These are phyloP conservation scores for Sipha flava DNA, from an alignment of 1,140 invertebrate species.

Conservation along the genomic window DNA sequence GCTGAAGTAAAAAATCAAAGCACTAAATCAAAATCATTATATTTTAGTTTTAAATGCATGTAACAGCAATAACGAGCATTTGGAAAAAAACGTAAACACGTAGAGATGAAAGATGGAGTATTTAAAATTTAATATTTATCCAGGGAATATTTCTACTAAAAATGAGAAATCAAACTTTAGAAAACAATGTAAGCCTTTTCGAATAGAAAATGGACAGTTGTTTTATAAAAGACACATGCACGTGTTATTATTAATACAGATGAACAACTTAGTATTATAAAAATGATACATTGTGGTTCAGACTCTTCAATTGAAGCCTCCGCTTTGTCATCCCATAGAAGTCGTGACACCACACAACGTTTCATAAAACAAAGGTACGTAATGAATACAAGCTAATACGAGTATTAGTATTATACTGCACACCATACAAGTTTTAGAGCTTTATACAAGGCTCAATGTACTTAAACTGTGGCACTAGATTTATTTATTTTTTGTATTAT, in stretches of 20 bases:
- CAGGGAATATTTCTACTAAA: background rate
- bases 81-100: too few relatives aligned
- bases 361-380: background rate
- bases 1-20: too few relatives aligned
- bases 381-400: background rate
- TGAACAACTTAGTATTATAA: background rate
- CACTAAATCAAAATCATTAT: too few relatives aligned
- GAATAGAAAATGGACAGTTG: background rate
- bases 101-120: too few relatives aligned
- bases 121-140: too few relatives aligned
- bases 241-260: background rate
- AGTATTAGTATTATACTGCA: too few relatives aligned
- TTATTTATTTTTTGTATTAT: too few relatives aligned
- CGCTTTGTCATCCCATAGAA: background rate
- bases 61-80: too few relatives aligned
- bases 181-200: background rate
- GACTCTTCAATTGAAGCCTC: background rate
- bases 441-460: too few relatives aligned
- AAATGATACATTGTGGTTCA: background rate
- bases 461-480: too few relatives aligned
- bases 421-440: too few relatives aligned
- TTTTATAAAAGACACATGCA: background rate
- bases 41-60: too few relatives aligned
- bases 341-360: background rate
- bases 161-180: background rate